A percentile compares a stretch with the other conserved stretches of the same genome.
These are phyloP conservation scores for Eciton burchellii DNA, from an alignment of 1,140 invertebrate genomes.

Conservation along the genomic window DNA sequence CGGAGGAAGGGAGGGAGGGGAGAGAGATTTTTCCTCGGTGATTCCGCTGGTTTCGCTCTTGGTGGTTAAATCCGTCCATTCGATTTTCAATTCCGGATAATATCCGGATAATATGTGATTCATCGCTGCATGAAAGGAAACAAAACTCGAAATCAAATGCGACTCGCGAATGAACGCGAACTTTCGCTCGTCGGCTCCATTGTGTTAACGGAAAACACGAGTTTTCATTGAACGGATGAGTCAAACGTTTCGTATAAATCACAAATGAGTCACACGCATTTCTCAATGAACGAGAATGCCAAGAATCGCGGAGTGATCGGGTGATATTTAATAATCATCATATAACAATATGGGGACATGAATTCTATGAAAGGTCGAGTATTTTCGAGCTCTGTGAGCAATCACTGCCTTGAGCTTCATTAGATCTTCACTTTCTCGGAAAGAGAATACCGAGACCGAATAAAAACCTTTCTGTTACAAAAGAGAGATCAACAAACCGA, in stretches of 20 bases:
- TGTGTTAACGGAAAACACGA: background rate
- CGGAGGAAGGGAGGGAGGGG: too few relatives aligned
- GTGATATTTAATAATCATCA: background rate
- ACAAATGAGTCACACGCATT: conserved; percentile 1
- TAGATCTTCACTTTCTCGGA: too few relatives aligned
- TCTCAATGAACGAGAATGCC: background rate
- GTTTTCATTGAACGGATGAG: background rate
- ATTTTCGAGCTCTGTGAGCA: too few relatives aligned
- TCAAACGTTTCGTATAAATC: conserved; percentile 10
- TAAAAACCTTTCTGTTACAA: background rate
- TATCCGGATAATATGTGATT: too few relatives aligned
- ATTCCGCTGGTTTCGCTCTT: background rate
- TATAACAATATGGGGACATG: too few relatives aligned
- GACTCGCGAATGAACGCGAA: background rate
- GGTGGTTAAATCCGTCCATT: background rate
- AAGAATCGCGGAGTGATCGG: background rate
- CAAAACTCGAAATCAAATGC: background rate
- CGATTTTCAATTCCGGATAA: background rate
- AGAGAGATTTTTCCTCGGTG: background rate
- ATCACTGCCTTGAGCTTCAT: too few relatives aligned
- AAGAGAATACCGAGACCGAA: background rate
- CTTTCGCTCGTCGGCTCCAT: background rate
- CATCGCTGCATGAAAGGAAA: background rate
- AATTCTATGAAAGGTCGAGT: too few relatives aligned
- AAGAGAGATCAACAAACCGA: background rate